Conservation (phyloP, 2,888 invertebrate genomes). For the Apantesis nais region DNA sequence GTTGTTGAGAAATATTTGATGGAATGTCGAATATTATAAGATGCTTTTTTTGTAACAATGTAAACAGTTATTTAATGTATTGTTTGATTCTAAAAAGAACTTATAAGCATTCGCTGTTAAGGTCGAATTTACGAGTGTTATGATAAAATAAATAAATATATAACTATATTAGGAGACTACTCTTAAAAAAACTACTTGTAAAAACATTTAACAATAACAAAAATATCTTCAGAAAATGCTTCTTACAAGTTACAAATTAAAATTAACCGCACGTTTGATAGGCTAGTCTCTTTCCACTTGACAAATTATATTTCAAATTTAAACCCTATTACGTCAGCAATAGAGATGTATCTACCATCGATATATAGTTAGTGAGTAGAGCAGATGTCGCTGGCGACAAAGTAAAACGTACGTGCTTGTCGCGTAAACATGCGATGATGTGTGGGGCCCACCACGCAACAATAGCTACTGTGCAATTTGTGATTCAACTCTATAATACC, state of each 20-base stretch:
- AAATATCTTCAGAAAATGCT: conserved; percentile 63
- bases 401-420: conserved; percentile 82
- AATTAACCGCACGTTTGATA: conserved; percentile 68
- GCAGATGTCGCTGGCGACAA: conserved; percentile 82
- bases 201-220: conserved; percentile 41
- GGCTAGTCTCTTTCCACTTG: conserved; percentile 49
- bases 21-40: too few species aligned
- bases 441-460: conserved; percentile 80
- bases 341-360: conserved; percentile 42
- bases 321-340: conserved; percentile 46
- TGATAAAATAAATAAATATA: too few species aligned
- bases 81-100: too few species aligned
- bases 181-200: too few species aligned
- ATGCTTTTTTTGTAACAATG: too few species aligned
- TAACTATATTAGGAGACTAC: too few species aligned
- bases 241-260: conserved; percentile 71
- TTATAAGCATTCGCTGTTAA: too few species aligned
- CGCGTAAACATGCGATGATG: conserved; percentile 79
- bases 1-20: too few species aligned
- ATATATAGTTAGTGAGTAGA: conserved; percentile 38
- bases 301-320: conserved; percentile 34
- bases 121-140: too few species aligned
- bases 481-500: conserved; percentile 78
- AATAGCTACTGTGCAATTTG: conserved; percentile 81
- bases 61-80: too few species aligned